A percentile compares a stretch with the other conserved stretches of the same genome.
phyloP scores from a whole-genome alignment of 2,113 vertebrate genomes.

The Oncorhynchus gorbuscha region DNA sequence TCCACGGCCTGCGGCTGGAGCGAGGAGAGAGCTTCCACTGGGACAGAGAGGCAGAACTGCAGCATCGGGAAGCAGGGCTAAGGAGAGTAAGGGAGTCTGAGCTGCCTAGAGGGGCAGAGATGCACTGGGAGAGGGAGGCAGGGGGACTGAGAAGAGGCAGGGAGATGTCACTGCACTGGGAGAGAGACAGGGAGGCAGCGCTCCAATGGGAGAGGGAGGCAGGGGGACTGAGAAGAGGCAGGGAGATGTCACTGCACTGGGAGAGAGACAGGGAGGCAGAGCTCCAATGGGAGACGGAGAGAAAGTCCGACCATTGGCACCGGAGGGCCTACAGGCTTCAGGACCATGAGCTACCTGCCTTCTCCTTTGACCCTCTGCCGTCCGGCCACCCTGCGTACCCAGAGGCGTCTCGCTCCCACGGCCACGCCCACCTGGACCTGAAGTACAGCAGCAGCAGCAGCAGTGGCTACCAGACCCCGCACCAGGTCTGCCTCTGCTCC shows the following conservation, averaged over 20 bases:
- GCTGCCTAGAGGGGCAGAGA: slow-evolving; percentile 56
- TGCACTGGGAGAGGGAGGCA: slow-evolving; percentile 69
- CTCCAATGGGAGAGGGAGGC: slow-evolving; percentile 75
- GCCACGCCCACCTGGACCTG: slow-evolving; percentile 74
- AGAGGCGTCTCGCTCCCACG: slow-evolving; percentile 67
- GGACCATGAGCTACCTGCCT: slow-evolving; percentile 70
- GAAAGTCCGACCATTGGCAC: slow-evolving; percentile 77
- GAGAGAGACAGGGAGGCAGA: slow-evolving; percentile 67
- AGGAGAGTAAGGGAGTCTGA: slow-evolving; percentile 62
- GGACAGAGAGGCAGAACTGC: slow-evolving; percentile 63
- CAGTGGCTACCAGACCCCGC: slow-evolving; percentile 75
- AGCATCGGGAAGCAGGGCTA: slow-evolving; percentile 19
- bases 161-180: slow-evolving; percentile 75
- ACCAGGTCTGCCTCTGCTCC: slow-evolving; percentile 69
- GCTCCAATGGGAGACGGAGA: slow-evolving; percentile 75
- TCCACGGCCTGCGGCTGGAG: slow-evolving; percentile 76
- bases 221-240: slow-evolving; percentile 53
- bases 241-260: slow-evolving; percentile 76
- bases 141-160: slow-evolving; percentile 57
- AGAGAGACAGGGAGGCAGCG: slow-evolving; percentile 68
- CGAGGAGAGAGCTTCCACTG: slow-evolving; percentile 69
- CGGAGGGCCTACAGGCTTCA: slow-evolving; percentile 71
- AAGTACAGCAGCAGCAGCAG: slow-evolving; percentile 79
- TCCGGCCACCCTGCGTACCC: slow-evolving; percentile 75
- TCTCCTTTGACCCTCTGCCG: slow-evolving; percentile 75